Conservation (phyloP, 2,797 vertebrate species). For the Vireo griseus region DNA sequence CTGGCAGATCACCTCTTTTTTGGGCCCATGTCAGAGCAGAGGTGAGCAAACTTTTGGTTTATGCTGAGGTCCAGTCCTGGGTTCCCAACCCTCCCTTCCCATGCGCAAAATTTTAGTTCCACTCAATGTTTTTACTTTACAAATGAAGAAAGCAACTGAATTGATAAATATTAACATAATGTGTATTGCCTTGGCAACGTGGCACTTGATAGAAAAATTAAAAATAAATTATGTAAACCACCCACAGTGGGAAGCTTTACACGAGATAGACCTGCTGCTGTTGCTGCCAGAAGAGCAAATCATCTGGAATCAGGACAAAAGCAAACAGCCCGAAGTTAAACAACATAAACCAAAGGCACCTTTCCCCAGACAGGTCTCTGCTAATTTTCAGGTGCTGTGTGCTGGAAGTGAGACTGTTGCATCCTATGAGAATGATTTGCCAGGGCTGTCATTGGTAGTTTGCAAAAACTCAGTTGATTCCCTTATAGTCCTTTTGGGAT, state of each 20-base stretch:
- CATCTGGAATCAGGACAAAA: constrained; percentile 41
- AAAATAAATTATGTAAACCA: constrained; percentile 61
- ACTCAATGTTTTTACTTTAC: constrained; percentile 4
- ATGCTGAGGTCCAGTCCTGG: background rate
- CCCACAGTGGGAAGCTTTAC: constrained; percentile 1
- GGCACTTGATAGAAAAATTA: constrained; percentile 55
- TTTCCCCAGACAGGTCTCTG: background rate
- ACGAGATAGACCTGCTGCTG: background rate
- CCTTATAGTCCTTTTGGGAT: background rate
- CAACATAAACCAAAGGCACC: background rate
- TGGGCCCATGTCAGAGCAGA: background rate
- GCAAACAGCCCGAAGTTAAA: background rate
- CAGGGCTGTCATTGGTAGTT: background rate
- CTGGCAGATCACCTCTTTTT: background rate
- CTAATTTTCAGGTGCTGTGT: background rate
- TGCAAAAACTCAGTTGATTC: background rate
- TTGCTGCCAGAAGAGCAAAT: constrained; percentile 26
- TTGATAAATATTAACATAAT: constrained; percentile 65
- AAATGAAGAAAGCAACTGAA: constrained; percentile 37
- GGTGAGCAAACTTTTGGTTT: background rate
- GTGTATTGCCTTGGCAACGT: constrained; percentile 59
- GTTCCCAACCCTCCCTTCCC: background rate
- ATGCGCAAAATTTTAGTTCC: background rate
- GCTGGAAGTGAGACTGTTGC: background rate
- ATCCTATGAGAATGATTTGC: background rate